Conservation (phyloP, 2,797 vertebrate genomes). For the Pseudochaenichthys georgianus region DNA sequence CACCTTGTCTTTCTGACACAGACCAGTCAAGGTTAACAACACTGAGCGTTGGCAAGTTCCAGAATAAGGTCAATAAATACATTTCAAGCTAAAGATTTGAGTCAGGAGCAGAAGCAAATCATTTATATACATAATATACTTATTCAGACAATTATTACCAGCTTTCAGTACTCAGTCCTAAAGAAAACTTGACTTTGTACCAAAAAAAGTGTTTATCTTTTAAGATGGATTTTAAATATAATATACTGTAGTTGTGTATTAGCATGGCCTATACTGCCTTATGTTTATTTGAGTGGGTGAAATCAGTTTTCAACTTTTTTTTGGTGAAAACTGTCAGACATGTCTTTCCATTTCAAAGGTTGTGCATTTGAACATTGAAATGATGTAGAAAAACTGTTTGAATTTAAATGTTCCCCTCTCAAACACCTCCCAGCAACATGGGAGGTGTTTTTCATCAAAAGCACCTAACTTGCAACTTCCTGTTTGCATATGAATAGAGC, state of each 20-base stretch:
- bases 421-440: background rate
- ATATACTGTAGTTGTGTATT: background rate
- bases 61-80: background rate
- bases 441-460: background rate
- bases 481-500: background rate
- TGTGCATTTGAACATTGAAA: too few species aligned
- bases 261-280: background rate
- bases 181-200: background rate
- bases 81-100: background rate
- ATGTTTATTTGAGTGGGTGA: background rate
- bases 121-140: too few species aligned
- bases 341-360: too few species aligned
- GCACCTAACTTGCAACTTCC: background rate
- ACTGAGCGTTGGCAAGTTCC: background rate
- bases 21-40: slow-evolving; percentile 61
- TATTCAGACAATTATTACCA: too few species aligned
- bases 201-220: too few species aligned
- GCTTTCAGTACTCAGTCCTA: too few species aligned
- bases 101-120: background rate
- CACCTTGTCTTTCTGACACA: slow-evolving; percentile 85
- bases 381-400: background rate
- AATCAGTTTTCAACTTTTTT: too few species aligned
- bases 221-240: background rate
- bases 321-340: too few species aligned
- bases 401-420: slow-evolving; percentile 9